Conservation (phyloP, 2,797 vertebrate species). For the Arrhamphus sclerolepis region DNA sequence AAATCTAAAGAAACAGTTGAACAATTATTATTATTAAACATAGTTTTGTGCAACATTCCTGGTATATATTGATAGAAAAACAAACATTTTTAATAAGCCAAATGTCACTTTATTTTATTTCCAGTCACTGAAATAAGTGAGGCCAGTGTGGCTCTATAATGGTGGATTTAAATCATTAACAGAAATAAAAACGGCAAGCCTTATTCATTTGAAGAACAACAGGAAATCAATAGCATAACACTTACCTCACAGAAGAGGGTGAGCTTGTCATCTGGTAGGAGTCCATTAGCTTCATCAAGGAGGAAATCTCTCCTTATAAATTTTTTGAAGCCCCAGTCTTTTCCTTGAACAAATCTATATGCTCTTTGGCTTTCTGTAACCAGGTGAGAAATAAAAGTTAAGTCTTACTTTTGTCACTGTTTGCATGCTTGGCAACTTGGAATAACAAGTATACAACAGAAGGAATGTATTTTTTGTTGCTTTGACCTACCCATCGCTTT, state of each 20-base stretch:
- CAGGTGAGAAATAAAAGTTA: slow-evolving; percentile 12
- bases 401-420: neutral
- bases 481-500: slow-evolving; percentile 96
- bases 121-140: neutral
- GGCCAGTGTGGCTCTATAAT: slow-evolving; percentile 3
- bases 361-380: slow-evolving; percentile 98
- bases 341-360: slow-evolving; percentile 99
- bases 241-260: slow-evolving; percentile 97
- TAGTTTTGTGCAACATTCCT: too few relatives aligned
- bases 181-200: neutral
- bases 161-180: neutral
- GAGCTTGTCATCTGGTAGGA: slow-evolving; percentile 97
- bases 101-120: too few relatives aligned
- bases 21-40: neutral
- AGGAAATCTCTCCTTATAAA: slow-evolving; percentile 99
- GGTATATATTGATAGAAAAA: too few relatives aligned
- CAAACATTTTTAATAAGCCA: too few relatives aligned
- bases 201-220: neutral
- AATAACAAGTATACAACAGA: too few relatives aligned
- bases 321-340: slow-evolving; percentile 99
- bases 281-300: slow-evolving; percentile 97
- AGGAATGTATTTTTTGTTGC: too few relatives aligned
- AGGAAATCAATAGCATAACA: neutral
- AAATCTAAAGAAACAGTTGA: too few relatives aligned
- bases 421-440: too few relatives aligned